Percentiles rank a stretch among this genome's conserved stretches.
These are phyloP conservation scores for Malaclemys terrapin DNA, from an alignment of 2,113 vertebrate genomes.

Conservation along the genomic window DNA sequence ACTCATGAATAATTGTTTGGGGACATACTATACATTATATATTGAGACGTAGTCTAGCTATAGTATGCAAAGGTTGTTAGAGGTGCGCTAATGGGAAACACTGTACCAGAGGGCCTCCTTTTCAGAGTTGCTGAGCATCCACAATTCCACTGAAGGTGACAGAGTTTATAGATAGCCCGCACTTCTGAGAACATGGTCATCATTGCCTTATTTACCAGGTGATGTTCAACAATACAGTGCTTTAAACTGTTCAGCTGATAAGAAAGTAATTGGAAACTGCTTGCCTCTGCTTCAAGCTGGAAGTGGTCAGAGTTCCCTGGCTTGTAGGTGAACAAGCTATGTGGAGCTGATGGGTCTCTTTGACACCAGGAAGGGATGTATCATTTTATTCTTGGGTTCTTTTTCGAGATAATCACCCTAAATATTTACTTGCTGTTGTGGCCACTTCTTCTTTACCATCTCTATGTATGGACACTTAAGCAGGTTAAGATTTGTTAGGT, in stretches of 20 bases:
- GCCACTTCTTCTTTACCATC: not conserved
- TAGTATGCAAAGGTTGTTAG: not conserved
- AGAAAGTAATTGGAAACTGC: not conserved
- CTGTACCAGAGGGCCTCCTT: not conserved
- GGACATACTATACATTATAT: rapidly evolving
- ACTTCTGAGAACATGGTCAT: rapidly evolving
- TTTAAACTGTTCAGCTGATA: not conserved
- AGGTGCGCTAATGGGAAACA: not conserved
- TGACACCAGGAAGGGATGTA: not conserved
- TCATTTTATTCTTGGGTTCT: not conserved
- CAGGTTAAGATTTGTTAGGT: not conserved
- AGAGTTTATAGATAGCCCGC: not conserved
- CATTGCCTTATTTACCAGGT: not conserved
- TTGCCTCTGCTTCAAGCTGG: not conserved
- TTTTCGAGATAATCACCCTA: not conserved
- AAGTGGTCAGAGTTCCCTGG: not conserved
- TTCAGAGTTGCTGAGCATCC: not conserved
- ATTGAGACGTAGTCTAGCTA: not conserved
- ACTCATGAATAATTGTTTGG: not conserved
- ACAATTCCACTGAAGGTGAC: not conserved
- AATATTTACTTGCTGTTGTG: not conserved
- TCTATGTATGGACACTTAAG: not conserved
- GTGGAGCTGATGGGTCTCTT: not conserved
- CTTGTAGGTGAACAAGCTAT: not conserved
- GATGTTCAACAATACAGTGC: not conserved